phyloP scores from a whole-genome alignment of 2,113 vertebrate genomes.

The Perccottus glenii region DNA sequence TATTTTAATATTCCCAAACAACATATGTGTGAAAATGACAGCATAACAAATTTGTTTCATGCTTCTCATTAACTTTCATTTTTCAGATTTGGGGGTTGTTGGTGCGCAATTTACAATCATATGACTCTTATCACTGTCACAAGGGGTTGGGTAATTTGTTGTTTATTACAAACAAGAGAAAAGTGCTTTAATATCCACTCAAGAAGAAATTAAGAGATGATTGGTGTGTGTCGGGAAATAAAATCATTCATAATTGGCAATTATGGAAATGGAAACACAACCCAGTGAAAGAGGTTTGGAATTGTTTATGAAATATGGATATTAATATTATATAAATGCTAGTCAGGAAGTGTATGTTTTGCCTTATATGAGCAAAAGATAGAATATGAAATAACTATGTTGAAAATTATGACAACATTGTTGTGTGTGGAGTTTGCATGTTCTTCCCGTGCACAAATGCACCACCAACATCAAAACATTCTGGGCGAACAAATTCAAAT shows the following conservation, averaged over 20 bases:
- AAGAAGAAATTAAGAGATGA: conserved; percentile 5
- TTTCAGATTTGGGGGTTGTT: background rate
- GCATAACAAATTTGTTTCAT: too few relatives aligned
- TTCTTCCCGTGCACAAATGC: too few relatives aligned
- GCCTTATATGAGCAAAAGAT: too few relatives aligned
- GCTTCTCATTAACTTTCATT: background rate
- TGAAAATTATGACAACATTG: too few relatives aligned
- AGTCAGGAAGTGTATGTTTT: too few relatives aligned
- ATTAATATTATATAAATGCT: background rate
- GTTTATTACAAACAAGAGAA: conserved; percentile 8
- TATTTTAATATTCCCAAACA: too few relatives aligned
- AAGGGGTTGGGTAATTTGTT: background rate
- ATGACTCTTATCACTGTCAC: too few relatives aligned
- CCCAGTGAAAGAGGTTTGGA: background rate
- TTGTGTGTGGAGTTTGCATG: too few relatives aligned
- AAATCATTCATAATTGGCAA: conserved; percentile 8
- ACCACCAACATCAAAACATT: too few relatives aligned
- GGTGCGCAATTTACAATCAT: background rate
- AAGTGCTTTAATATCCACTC: conserved; percentile 3
- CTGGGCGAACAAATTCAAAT: too few relatives aligned
- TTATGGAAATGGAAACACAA: conserved; percentile 7
- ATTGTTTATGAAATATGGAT: conserved; percentile 3
- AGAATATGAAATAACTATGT: too few relatives aligned
- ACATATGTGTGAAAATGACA: too few relatives aligned
- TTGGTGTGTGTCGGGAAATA: background rate